These are phyloP conservation scores for Lophotriccus pileatus DNA, from an alignment of 2,797 vertebrate genomes.

Conservation along the genomic window DNA sequence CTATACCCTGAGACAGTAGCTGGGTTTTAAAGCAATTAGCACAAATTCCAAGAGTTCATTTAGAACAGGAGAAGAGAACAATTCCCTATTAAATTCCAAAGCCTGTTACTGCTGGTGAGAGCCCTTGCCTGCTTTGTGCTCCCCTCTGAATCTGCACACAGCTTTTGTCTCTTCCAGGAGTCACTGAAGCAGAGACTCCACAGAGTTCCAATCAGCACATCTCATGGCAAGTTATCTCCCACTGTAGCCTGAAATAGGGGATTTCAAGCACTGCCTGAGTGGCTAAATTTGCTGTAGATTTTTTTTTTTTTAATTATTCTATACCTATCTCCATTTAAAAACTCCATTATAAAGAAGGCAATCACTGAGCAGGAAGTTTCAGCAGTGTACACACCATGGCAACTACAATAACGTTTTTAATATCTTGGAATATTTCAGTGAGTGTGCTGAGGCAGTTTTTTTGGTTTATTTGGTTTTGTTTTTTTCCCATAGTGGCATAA, in stretches of 20 bases:
- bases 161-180: conserved; percentile 10
- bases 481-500: not conserved
- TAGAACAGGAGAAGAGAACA: conserved; percentile 22
- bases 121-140: not conserved
- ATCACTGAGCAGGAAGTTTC: not conserved
- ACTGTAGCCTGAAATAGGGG: conserved; percentile 28
- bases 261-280: conserved; percentile 18
- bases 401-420: not conserved
- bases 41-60: conserved; percentile 34
- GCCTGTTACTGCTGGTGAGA: not conserved
- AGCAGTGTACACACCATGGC: not conserved
- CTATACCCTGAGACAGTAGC: not conserved
- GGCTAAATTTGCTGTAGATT: not conserved
- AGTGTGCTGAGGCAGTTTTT: fast-evolving
- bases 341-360: not conserved
- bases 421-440: not conserved
- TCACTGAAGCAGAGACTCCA: conserved; percentile 22
- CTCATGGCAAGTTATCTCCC: conserved; percentile 42
- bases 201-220: conserved; percentile 47
- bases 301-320: conserved; percentile 21
- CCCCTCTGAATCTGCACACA: not conserved
- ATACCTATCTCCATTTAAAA: conserved; percentile 9
- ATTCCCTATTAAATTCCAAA: conserved; percentile 14
- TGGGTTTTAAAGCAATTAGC: not conserved
- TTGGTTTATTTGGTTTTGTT: not conserved